Base-by-base conservation (phyloP, 2,888 invertebrate genomes). In the Boloria euphrosyne region DNA sequence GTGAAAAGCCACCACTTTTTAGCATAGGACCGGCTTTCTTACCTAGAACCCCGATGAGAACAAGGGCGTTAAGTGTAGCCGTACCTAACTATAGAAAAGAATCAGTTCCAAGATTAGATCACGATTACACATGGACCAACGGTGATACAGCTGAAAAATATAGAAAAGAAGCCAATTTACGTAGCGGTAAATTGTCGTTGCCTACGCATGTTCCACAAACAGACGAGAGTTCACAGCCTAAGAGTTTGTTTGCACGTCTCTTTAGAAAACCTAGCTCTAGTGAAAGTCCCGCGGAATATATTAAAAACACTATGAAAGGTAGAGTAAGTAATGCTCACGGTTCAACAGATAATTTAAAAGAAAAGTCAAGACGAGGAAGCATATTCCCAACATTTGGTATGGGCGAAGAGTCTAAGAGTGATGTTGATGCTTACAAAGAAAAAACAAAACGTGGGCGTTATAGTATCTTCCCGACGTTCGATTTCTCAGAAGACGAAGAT, bases 41-140 rank as follows among this genome's bases (percentile, higher is more conserved):
- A 73, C 74, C 80, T 62, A 79, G 86, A 74, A 76, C 87, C 52
- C 86, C 93, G 38, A 84, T 86, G 71, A 85, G 95, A 78, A 82
- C 93, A 69, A 85, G 96, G 84, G 94, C 96, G 49, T 82, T 94
- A 77, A 94, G 96, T 86, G 94, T 92, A n/a, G 90, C 89, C 51
- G 90, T 91, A 4, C 91, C 91, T 14, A 90, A 90, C 74, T 87
- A 92, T 64, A 83, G 80, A 75, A 90, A 89, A 71, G 89, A 90
- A 66, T 85, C 82, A 3, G 85, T 88, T 13, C 76, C 87, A 2
- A 89, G 89, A 65, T 84, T 88, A 16, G 81, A 88, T 65, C 86
- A 92, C 72, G 94, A 95, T 63, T 90, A 93, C 76, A 95, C 95
- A 0, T 96, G 96, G 96, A 94, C 95, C 5, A 95, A 95, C 68